phyloP scores from a whole-genome alignment of 2,113 vertebrate species.

The Xenotilapia flavipinnis region DNA sequence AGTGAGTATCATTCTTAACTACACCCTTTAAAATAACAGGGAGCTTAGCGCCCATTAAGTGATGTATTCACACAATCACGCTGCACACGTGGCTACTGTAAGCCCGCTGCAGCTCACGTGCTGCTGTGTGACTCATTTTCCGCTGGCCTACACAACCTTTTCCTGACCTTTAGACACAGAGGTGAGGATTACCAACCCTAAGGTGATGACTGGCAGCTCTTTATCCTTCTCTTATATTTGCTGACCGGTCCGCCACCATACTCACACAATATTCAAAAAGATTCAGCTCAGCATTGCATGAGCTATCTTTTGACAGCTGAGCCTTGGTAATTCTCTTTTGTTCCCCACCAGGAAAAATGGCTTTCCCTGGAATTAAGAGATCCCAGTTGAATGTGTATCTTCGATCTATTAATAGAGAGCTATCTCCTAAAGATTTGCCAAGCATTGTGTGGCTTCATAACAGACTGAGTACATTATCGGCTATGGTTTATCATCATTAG shows the following conservation, averaged over 20 bases:
- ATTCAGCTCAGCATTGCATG: background rate
- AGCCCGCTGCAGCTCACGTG: conserved; percentile 31
- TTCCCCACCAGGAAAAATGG: conserved; percentile 16
- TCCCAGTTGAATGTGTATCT: background rate
- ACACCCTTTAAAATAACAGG: background rate
- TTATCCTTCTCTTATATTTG: conserved; percentile 16
- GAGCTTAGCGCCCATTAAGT: conserved; percentile 29
- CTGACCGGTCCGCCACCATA: background rate
- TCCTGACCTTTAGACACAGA: conserved; percentile 27
- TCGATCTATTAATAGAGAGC: background rate
- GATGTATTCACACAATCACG: background rate
- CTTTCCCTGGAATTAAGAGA: conserved; percentile 28
- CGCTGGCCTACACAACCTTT: conserved; percentile 22
- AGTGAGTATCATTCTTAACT: background rate
- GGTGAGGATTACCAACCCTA: conserved; percentile 40
- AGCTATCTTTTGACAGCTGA: background rate
- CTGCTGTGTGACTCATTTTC: conserved; percentile 60
- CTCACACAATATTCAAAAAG: background rate
- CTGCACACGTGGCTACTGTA: conserved; percentile 4
- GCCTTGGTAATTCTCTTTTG: background rate
- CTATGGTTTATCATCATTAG: background rate
- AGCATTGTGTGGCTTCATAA: background rate
- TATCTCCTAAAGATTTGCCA: background rate
- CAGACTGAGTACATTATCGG: background rate
- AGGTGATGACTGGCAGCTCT: conserved; percentile 23